Evolutionary conservation across 2,113 vertebrate species (phyloP).

Genomic region (Saguinus imperator): DNA sequence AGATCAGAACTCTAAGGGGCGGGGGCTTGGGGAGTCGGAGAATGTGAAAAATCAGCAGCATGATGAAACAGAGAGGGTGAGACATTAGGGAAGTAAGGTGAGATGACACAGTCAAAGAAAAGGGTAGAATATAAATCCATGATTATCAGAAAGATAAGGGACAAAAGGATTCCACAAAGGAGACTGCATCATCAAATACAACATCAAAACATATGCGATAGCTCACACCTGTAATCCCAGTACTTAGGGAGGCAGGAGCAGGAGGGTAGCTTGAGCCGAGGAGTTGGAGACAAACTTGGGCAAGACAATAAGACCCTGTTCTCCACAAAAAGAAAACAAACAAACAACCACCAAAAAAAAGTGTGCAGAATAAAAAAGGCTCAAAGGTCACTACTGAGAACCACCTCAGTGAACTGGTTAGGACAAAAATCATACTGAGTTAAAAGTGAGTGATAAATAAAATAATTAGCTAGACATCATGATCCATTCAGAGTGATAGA

Average conservation of each 20-base stretch:
- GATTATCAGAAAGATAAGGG: neutral
- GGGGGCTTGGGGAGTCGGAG: too few species aligned
- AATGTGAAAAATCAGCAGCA: neutral
- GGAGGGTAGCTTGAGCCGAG: too few species aligned
- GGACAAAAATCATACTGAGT: neutral
- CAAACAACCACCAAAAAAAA: neutral
- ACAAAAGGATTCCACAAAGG: neutral
- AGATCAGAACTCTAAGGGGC: neutral
- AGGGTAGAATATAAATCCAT: neutral
- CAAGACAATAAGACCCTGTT: too few species aligned
- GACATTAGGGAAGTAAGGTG: neutral
- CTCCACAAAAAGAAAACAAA: too few species aligned
- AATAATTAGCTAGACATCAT: neutral
- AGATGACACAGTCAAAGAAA: neutral
- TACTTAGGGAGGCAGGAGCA: too few species aligned
- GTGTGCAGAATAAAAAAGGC: neutral
- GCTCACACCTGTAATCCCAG: too few species aligned
- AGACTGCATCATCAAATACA: neutral
- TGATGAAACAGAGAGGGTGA: neutral
- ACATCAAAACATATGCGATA: neutral
- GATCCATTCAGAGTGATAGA: neutral
- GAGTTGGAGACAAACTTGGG: too few species aligned
- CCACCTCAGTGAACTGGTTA: neutral
- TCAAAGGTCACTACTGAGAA: conserved; percentile 21
- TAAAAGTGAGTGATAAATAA: conserved; percentile 26